Conservation (phyloP, 2,888 invertebrate species). For the Tipula confusa region DNA sequence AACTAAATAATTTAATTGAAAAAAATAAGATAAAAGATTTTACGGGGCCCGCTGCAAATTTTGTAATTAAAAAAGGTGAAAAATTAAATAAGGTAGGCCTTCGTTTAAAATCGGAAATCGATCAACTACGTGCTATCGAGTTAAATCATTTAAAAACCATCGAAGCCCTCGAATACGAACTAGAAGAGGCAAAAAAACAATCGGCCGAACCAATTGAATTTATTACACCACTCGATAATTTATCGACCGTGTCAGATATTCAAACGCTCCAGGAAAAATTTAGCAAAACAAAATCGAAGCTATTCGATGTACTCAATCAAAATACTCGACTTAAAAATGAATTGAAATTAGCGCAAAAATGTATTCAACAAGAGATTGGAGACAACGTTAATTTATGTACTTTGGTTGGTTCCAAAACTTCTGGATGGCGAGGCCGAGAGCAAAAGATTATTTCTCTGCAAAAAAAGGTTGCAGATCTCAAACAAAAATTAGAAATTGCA, state of each 20-base stretch:
- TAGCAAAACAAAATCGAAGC: conserved; percentile 59
- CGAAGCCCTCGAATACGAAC: neutral
- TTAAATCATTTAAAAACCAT: neutral
- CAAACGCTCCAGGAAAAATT: conserved; percentile 52
- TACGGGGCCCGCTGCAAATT: neutral
- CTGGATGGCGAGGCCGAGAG: conserved; percentile 72
- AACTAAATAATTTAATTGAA: neutral
- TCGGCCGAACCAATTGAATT: neutral
- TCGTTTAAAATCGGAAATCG: neutral
- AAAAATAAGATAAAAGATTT: neutral
- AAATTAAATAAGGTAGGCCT: neutral
- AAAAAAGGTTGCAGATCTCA: conserved; percentile 62
- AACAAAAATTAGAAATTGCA: conserved; percentile 44
- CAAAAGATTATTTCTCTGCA: conserved; percentile 69
- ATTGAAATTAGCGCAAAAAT: conserved; percentile 66
- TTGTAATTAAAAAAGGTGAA: neutral
- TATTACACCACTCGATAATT: neutral
- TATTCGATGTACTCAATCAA: conserved; percentile 65
- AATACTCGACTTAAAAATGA: conserved; percentile 67
- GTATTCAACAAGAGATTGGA: conserved; percentile 70
- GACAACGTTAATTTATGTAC: conserved; percentile 63
- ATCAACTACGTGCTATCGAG: neutral
- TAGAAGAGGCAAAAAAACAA: neutral
- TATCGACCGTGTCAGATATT: conserved; percentile 30
- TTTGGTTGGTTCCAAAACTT: conserved; percentile 53